These are phyloP conservation scores for Nemotelus nigrinus DNA, from an alignment of 2,888 invertebrate species.

Conservation along the genomic window DNA sequence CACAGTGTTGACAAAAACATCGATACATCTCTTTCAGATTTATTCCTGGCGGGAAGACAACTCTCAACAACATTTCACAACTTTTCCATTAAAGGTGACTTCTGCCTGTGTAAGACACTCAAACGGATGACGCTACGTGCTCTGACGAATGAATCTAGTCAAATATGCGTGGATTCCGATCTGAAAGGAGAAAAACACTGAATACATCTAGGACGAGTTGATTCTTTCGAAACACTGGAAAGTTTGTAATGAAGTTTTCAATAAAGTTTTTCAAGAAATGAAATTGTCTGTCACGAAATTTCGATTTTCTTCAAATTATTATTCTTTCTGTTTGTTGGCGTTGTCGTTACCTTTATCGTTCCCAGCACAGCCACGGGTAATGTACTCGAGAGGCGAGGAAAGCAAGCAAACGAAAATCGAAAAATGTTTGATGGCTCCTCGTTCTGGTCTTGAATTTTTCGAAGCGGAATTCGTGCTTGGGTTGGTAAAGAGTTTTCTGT, in stretches of 20 bases:
- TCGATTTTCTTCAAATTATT: slow-evolving; percentile 15
- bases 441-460: background rate
- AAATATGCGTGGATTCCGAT: background rate
- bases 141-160: background rate
- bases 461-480: background rate
- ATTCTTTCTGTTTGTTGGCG: background rate
- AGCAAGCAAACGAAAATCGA: background rate
- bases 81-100: slow-evolving; percentile 14
- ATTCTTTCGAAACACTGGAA: background rate
- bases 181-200: background rate
- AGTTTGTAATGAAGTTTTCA: slow-evolving; percentile 37
- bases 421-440: background rate
- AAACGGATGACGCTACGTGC: background rate
- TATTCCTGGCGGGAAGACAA: background rate
- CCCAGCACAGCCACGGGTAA: background rate
- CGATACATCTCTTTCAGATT: background rate
- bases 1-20: background rate
- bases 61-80: background rate
- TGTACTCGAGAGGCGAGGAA: background rate
- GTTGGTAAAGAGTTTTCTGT: background rate
- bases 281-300: slow-evolving; percentile 37
- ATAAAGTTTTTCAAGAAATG: slow-evolving; percentile 15
- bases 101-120: background rate
- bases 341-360: background rate
- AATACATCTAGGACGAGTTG: background rate